phyloP scores from a whole-genome alignment of 2,113 vertebrate genomes.

The Gadus chalcogrammus region DNA sequence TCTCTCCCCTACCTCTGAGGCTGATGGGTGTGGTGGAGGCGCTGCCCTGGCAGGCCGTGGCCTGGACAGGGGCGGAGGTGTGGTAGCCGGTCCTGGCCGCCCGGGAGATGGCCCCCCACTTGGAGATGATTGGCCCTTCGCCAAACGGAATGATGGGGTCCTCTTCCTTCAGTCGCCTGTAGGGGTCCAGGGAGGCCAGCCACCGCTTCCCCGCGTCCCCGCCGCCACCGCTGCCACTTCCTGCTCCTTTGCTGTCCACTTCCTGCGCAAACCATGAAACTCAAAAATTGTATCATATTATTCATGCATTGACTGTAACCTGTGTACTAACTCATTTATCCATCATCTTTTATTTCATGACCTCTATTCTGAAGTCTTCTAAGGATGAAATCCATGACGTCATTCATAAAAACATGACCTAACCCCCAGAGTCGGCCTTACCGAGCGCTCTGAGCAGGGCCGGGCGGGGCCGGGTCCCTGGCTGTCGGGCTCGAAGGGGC shows the following conservation, averaged over 20 bases:
- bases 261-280: too few relatives aligned
- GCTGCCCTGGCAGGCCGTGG: conserved; percentile 90
- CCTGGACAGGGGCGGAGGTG: conserved; percentile 91
- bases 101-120: conserved; percentile 96
- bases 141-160: conserved; percentile 97
- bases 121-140: conserved; percentile 95
- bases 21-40: conserved; percentile 88
- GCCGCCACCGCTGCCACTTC: conserved; percentile 45
- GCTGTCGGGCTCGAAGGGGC: conserved; percentile 85
- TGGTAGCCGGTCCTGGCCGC: conserved; percentile 91
- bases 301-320: too few relatives aligned
- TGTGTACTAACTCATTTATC: too few relatives aligned
- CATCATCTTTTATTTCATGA: too few relatives aligned
- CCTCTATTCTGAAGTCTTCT: too few relatives aligned
- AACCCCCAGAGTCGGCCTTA: conserved; percentile 57
- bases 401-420: too few relatives aligned
- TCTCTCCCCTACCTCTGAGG: conserved; percentile 80
- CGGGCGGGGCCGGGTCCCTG: conserved; percentile 71
- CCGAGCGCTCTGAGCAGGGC: conserved; percentile 84
- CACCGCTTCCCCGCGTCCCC: conserved; percentile 79
- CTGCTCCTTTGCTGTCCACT: conserved; percentile 35
- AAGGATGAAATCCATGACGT: too few relatives aligned
- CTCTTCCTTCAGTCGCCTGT: conserved; percentile 87
- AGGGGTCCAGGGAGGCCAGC: conserved; percentile 85
- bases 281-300: too few relatives aligned